Evolutionary conservation across 2,113 vertebrate species (phyloP).

Genomic region (Axis porcinus): DNA sequence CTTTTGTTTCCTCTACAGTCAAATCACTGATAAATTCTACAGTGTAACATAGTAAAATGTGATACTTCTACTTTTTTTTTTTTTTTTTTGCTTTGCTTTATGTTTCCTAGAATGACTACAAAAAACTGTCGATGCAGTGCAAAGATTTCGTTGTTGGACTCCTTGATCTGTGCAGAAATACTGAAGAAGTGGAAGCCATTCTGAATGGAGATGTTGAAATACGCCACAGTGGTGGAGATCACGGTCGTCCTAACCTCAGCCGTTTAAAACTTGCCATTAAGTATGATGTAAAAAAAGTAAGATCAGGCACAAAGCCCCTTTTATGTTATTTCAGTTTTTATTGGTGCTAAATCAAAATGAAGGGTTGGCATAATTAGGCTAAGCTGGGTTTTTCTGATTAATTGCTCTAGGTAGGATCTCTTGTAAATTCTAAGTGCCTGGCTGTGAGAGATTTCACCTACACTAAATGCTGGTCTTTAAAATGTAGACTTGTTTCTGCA

Average conservation of each 20-base stretch:
- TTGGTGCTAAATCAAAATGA: not conserved
- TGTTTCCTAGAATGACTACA: slow-evolving; percentile 92
- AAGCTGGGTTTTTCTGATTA: not conserved
- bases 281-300: slow-evolving; percentile 97
- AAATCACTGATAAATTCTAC: not conserved
- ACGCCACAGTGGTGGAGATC: slow-evolving; percentile 73
- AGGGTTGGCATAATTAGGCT: not conserved
- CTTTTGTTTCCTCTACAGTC: not conserved
- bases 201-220: slow-evolving; percentile 90
- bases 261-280: slow-evolving; percentile 97
- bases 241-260: slow-evolving; percentile 86
- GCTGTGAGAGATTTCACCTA: not conserved
- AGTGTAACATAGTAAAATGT: not conserved
- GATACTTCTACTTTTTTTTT: not conserved
- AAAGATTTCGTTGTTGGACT: slow-evolving; percentile 98
- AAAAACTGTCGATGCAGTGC: slow-evolving; percentile 95
- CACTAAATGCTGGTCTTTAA: not conserved
- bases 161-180: slow-evolving; percentile 95
- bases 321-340: not conserved
- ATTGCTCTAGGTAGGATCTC: not conserved
- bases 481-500: not conserved
- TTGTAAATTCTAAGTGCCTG: not conserved
- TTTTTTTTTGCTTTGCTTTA: slow-evolving; percentile 10
- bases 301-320: slow-evolving; percentile 29
- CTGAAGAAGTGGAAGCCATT: slow-evolving; percentile 95